These are phyloP conservation scores for Hypothenemus hampei DNA, from an alignment of 1,140 invertebrate genomes.

Conservation along the genomic window DNA sequence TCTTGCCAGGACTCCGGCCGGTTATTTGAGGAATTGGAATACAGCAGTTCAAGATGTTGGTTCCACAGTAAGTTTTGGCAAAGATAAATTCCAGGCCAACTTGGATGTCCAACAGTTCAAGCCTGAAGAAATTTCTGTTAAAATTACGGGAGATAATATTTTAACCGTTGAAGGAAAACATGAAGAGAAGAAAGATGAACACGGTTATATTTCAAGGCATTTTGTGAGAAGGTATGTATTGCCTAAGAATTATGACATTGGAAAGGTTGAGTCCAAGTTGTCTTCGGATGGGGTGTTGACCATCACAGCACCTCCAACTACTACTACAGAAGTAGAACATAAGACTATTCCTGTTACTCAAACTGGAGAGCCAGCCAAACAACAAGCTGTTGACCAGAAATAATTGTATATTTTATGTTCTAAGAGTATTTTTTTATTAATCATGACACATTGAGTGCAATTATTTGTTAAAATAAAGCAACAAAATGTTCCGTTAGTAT, in stretches of 20 bases:
- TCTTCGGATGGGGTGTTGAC: slow-evolving; percentile 71
- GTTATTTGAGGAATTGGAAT: slow-evolving; percentile 42
- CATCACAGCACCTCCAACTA: slow-evolving; percentile 53
- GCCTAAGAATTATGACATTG: slow-evolving; percentile 60
- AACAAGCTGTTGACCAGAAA: slow-evolving; percentile 3
- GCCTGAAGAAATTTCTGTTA: slow-evolving; percentile 75
- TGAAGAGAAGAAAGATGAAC: slow-evolving; percentile 62
- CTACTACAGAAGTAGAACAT: slow-evolving; percentile 6
- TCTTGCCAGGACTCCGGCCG: slow-evolving; percentile 26
- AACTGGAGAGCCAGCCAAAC: slow-evolving; percentile 23
- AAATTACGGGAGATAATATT: slow-evolving; percentile 62
- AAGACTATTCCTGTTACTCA: slow-evolving; percentile 28
- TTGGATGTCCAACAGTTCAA: slow-evolving; percentile 73
- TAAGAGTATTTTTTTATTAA: neutral
- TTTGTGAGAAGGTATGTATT: slow-evolving; percentile 64
- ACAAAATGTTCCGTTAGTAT: neutral
- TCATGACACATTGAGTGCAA: neutral
- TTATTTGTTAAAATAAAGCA: neutral
- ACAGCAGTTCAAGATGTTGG: slow-evolving; percentile 40
- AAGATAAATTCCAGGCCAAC: slow-evolving; percentile 52
- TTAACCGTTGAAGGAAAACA: slow-evolving; percentile 66
- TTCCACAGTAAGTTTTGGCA: slow-evolving; percentile 50
- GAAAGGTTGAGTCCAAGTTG: slow-evolving; percentile 59
- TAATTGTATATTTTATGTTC: neutral
- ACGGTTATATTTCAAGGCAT: slow-evolving; percentile 61